phyloP scores from a whole-genome alignment of 2,113 vertebrate genomes.

The Pogona vitticeps region DNA sequence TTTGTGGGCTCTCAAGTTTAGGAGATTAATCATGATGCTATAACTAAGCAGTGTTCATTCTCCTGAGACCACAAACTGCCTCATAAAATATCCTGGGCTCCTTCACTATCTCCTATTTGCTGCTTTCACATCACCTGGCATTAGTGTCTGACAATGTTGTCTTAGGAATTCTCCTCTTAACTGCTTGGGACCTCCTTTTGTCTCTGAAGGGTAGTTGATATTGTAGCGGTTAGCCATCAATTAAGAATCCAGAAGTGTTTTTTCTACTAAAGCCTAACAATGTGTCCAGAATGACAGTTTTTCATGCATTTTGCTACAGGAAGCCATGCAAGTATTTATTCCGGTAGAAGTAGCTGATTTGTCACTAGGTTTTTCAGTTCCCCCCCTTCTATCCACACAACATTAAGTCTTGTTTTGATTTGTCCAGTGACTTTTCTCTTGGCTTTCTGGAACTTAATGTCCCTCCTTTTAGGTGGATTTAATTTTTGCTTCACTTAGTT shows the following conservation, averaged over 20 bases:
- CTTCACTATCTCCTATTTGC: background rate
- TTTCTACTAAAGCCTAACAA: background rate
- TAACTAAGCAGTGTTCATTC: background rate
- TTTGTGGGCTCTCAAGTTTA: background rate
- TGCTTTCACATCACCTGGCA: background rate
- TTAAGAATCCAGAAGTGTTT: background rate
- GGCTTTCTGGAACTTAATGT: too few species aligned
- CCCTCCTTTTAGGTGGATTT: too few species aligned
- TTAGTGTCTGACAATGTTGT: background rate
- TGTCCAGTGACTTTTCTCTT: too few species aligned
- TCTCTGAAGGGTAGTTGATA: background rate
- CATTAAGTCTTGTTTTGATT: too few species aligned
- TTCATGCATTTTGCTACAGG: slow-evolving; percentile 2
- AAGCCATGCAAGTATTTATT: slow-evolving; percentile 1
- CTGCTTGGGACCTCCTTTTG: background rate
- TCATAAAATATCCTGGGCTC: background rate
- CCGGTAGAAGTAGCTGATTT: too few species aligned
- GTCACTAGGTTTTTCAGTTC: too few species aligned
- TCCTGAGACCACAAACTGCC: background rate
- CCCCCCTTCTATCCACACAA: too few species aligned
- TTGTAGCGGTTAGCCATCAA: background rate
- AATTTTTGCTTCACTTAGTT: too few species aligned
- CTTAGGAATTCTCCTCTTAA: background rate
- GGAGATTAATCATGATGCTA: background rate
- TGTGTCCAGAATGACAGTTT: background rate